Base-by-base conservation (phyloP, 2,797 vertebrate species). In the Danio kyathit region DNA sequence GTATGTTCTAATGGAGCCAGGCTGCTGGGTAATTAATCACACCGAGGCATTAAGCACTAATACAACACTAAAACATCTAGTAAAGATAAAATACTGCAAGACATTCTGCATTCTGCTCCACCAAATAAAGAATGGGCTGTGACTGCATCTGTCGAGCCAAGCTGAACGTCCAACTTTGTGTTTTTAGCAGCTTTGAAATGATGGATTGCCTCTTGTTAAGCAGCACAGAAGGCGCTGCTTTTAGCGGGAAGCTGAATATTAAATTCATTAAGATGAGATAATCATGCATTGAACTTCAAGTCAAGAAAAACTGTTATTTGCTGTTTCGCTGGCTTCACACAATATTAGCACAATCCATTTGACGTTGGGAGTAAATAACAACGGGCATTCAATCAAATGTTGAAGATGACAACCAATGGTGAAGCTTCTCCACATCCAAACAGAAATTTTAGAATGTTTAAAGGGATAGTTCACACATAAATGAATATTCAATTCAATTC, bases 1-100 rank as follows among this genome's bases (percentile, higher is more conserved):
- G 21, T 38, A 29, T 65, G 60, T 73, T 74, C 71, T 65, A 65
- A 65, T 64, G 43, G 75, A 61, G 54, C 21, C 54, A 10, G 52
- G 40, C 56, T 76, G 49, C 63, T 79, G 71, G 72, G 84, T 83
- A 84, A 85, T 86, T 86, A 85, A 86, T 85, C 73, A 84, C 72
- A 54, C 49, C 49, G 65, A 70, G n/a, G 19, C 64, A 74, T 69
- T 76, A 77, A 29, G 66, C 10, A 9, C 51, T 51, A 52, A 67
- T 64, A 52, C 44, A 76, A 79, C 67, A 44, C 49, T 52, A 51
- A 81, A 63, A 44, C 61, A 14, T 63, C 67, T 46, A 41, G 74
- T 54, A 57, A 49, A 71, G 76, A 74, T 59, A 77, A 63, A 29
- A 81, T 59, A 61, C 40, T 77, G 51, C 43, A 78, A 80, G 80